phyloP scores from a whole-genome alignment of 2,113 vertebrate genomes.

The Gnathonemus longibarbis region DNA sequence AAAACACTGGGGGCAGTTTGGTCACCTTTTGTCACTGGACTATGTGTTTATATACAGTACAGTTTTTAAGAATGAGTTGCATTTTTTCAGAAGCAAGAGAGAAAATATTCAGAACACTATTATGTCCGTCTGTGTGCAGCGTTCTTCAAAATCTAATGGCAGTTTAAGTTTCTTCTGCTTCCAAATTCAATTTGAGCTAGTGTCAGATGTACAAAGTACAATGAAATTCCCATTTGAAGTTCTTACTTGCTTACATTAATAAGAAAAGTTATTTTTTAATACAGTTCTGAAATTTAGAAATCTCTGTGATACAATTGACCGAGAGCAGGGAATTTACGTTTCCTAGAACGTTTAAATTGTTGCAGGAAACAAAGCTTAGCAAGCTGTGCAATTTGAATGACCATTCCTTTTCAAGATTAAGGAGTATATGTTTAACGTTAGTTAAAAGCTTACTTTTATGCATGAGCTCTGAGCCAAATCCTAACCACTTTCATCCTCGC shows the following conservation, averaged over 20 bases:
- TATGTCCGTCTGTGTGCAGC: background rate
- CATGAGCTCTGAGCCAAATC: background rate
- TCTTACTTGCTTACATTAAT: too few relatives aligned
- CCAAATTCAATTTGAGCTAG: background rate
- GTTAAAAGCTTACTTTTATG: background rate
- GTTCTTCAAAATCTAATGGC: background rate
- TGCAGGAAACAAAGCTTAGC: background rate
- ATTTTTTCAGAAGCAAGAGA: background rate
- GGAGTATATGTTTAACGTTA: background rate
- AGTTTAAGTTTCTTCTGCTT: background rate
- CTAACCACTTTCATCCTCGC: background rate
- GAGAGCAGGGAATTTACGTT: too few relatives aligned
- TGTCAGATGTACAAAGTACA: background rate
- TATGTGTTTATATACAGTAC: background rate
- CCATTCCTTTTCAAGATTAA: background rate
- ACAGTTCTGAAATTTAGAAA: background rate
- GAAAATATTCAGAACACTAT: background rate
- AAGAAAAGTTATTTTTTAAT: background rate
- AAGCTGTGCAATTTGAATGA: background rate
- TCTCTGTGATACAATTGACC: too few relatives aligned
- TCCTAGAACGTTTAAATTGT: background rate
- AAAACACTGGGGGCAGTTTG: background rate
- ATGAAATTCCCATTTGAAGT: background rate
- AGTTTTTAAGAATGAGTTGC: background rate
- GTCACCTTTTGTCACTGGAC: background rate